A percentile compares a stretch with the other conserved stretches of the same genome.
phyloP scores from a whole-genome alignment of 2,888 invertebrate genomes.

The Acleris holmiana region DNA sequence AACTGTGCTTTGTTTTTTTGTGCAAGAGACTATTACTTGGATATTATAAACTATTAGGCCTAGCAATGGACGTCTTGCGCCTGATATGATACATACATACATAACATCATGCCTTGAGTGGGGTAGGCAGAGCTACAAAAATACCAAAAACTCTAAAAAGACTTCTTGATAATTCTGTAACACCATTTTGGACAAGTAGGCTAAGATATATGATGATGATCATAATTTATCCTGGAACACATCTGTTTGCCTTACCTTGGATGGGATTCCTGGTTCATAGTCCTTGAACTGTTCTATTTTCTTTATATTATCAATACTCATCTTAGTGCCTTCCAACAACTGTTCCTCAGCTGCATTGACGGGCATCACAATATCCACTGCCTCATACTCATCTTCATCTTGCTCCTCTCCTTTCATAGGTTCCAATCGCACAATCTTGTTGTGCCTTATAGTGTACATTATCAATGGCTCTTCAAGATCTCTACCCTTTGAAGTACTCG shows the following conservation, averaged over 20 bases:
- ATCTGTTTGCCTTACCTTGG: conserved; percentile 63
- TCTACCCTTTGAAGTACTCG: conserved; percentile 42
- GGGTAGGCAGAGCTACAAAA: too few species aligned
- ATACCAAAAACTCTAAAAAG: too few species aligned
- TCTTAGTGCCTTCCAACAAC: conserved; percentile 74
- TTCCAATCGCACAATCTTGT: conserved; percentile 76
- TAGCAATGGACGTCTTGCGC: too few species aligned
- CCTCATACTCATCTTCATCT: conserved; percentile 53
- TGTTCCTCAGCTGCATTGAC: conserved; percentile 66
- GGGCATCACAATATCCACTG: conserved; percentile 69
- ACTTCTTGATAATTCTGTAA: too few species aligned
- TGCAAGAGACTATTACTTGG: too few species aligned
- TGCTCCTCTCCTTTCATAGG: conserved; percentile 46
- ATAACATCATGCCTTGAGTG: too few species aligned
- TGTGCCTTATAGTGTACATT: conserved; percentile 80
- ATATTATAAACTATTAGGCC: too few species aligned
- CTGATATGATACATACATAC: too few species aligned
- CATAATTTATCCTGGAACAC: neutral
- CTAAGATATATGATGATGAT: too few species aligned
- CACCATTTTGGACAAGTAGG: too few species aligned
- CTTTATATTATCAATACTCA: conserved; percentile 80
- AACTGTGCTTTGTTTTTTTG: too few species aligned
- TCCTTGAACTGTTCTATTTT: conserved; percentile 81
- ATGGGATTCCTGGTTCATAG: conserved; percentile 79
- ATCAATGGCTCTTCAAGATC: conserved; percentile 58